These are phyloP conservation scores for Tachysurus fulvidraco DNA, from an alignment of 2,113 vertebrate species.

Conservation along the genomic window DNA sequence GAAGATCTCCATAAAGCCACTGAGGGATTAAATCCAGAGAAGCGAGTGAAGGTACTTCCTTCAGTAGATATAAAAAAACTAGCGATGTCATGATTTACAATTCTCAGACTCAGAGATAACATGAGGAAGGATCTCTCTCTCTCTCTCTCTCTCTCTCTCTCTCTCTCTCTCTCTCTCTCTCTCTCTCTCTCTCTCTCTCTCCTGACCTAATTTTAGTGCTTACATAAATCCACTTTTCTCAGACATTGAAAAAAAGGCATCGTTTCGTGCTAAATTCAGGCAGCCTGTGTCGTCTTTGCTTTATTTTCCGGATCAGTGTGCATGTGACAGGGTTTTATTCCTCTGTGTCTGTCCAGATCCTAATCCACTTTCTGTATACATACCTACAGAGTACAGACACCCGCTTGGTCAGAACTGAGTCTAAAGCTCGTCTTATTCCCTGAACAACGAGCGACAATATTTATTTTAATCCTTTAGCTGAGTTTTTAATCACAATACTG, in stretches of 20 bases:
- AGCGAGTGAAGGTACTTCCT: background rate
- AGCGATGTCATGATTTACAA: background rate
- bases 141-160: background rate
- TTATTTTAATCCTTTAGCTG: background rate
- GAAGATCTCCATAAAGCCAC: background rate
- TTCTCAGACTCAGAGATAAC: background rate
- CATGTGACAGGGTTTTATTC: background rate
- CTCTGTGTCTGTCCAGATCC: background rate
- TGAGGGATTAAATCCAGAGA: background rate
- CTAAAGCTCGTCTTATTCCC: background rate
- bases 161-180: background rate
- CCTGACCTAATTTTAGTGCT: constrained; percentile 7
- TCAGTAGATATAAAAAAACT: background rate
- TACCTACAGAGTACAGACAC: background rate
- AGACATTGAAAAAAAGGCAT: background rate
- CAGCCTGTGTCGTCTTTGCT: background rate
- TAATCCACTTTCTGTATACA: background rate
- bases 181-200: background rate
- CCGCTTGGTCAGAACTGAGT: background rate
- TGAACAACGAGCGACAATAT: background rate
- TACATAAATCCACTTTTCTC: constrained; percentile 10
- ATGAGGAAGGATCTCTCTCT: background rate
- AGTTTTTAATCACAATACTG: background rate
- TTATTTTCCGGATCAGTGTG: background rate
- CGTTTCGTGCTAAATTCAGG: background rate